Evolutionary conservation across 1,140 invertebrate species (phyloP).

Genomic region (Epicauta chinensis): DNA sequence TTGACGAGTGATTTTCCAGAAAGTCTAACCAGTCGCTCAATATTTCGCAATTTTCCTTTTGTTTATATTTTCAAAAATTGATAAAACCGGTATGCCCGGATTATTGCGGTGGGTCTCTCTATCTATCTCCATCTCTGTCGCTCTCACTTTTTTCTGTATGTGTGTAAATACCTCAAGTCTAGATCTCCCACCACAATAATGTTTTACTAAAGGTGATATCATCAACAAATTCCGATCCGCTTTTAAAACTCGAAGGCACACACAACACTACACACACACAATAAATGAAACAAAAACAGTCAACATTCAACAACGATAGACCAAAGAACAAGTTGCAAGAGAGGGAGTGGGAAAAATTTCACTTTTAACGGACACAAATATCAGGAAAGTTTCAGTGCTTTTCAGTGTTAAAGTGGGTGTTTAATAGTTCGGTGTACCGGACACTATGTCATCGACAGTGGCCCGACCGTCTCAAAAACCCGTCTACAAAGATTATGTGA

Average conservation of each 20-base stretch:
- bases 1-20: no score
- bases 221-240: constrained; percentile 11
- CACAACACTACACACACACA: background rate
- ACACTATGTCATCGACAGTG: background rate
- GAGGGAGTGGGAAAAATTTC: background rate
- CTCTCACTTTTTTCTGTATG: background rate
- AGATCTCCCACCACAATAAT: constrained; percentile 6
- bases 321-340: background rate
- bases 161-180: background rate
- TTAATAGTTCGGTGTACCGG: background rate
- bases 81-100: background rate
- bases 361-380: background rate
- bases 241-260: constrained; percentile 6
- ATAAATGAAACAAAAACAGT: no score
- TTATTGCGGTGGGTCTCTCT: no score
- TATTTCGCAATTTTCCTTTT: no score
- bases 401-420: constrained; percentile 3
- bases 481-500: constrained; percentile 31
- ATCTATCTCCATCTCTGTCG: background rate
- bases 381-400: background rate
- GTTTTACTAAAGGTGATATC: constrained; percentile 8
- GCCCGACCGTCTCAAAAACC: background rate
- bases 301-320: constrained; percentile 2
- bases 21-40: no score
- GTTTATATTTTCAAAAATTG: background rate